These are phyloP conservation scores for Aelia acuminata DNA, from an alignment of 2,888 invertebrate species.

Conservation along the genomic window DNA sequence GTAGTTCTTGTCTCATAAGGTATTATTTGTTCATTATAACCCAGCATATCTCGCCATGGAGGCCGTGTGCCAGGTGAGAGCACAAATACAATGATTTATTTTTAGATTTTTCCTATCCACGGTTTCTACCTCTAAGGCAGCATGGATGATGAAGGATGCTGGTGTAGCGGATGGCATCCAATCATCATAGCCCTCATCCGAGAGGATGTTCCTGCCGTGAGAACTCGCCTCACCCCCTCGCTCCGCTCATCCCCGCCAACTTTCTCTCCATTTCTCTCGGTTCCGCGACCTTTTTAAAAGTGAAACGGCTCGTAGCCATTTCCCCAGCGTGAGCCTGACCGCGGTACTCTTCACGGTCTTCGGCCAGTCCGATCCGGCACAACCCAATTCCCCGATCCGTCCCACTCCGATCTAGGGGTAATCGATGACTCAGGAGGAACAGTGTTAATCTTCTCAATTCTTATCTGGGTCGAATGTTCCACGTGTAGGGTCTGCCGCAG, in stretches of 20 bases:
- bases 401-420: background rate
- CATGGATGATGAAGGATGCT: background rate
- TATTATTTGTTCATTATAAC: too few species aligned
- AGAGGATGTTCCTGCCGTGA: constrained; percentile 2
- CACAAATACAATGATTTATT: too few species aligned
- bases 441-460: background rate
- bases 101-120: background rate
- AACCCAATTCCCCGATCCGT: background rate
- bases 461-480: background rate
- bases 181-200: background rate
- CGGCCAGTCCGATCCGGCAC: background rate
- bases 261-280: constrained; percentile 51
- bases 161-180: background rate
- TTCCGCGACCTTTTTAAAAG: constrained; percentile 58
- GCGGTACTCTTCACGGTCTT: background rate
- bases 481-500: background rate
- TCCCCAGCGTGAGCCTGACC: background rate
- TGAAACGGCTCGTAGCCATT: constrained; percentile 41
- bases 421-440: background rate
- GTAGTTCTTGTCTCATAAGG: too few species aligned
- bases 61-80: too few species aligned
- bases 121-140: background rate
- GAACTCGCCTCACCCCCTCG: background rate
- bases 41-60: too few species aligned
- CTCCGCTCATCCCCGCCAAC: background rate